A percentile compares a stretch with the other conserved stretches of the same genome.
phyloP scores from a whole-genome alignment of 2,888 invertebrate species.

The Standfussiana lucernea region DNA sequence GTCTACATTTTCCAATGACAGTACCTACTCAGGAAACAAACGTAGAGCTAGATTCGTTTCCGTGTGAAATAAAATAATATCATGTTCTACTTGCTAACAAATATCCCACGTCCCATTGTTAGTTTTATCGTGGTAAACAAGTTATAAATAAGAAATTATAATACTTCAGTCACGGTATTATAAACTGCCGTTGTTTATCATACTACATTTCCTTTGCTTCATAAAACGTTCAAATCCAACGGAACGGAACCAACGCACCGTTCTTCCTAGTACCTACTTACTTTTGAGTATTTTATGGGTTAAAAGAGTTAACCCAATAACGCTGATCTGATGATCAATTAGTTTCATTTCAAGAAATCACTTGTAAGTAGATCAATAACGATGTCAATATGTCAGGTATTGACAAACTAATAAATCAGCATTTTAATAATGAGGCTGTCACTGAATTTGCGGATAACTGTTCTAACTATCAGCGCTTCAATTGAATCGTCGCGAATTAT shows the following conservation, averaged over 20 bases:
- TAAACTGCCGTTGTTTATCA: neutral
- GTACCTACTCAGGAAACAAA: conserved; percentile 50
- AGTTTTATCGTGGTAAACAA: conserved; percentile 22
- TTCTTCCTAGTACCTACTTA: neutral
- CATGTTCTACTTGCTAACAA: conserved; percentile 30
- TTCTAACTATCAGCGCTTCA: neutral
- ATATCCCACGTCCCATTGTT: conserved; percentile 36
- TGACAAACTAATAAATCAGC: conserved; percentile 1
- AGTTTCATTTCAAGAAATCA: conserved; percentile 96
- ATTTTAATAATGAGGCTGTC: conserved; percentile 19
- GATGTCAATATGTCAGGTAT: conserved; percentile 90
- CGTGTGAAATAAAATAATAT: conserved; percentile 41
- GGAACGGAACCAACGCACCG: no score
- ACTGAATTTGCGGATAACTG: neutral
- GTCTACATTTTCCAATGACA: conserved; percentile 28
- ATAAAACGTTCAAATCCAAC: neutral
- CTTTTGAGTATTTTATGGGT: neutral
- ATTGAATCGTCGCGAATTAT: neutral
- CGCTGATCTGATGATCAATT: neutral
- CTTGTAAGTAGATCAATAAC: conserved; percentile 93
- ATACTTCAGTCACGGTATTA: neutral
- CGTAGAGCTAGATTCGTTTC: conserved; percentile 9
- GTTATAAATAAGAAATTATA: conserved; percentile 23
- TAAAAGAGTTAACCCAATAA: no score
- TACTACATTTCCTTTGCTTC: neutral